These are phyloP conservation scores for Andinoacara biseriatus DNA, from an alignment of 2,113 vertebrate genomes.

Conservation along the genomic window DNA sequence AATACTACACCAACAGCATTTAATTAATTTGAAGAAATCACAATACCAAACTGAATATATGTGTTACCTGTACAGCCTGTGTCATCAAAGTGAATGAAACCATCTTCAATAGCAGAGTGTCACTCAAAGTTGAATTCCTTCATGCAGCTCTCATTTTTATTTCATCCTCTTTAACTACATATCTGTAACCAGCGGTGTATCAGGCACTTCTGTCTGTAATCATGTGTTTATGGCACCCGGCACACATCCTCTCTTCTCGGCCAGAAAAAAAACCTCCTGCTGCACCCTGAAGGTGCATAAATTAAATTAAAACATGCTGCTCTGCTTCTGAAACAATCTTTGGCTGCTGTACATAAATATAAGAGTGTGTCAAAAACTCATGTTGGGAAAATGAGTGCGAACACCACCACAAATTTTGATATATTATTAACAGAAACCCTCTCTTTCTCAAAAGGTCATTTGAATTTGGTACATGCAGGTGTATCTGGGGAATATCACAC, in stretches of 20 bases:
- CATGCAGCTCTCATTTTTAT: background rate
- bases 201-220: background rate
- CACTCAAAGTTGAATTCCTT: background rate
- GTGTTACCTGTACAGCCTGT: background rate
- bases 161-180: background rate
- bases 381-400: background rate
- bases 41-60: background rate
- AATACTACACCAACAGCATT: background rate
- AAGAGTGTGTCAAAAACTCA: background rate
- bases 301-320: background rate
- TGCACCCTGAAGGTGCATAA: background rate
- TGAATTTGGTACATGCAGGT: background rate
- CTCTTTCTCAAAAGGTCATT: background rate
- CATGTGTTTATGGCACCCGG: background rate
- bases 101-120: background rate
- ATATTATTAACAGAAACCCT: background rate
- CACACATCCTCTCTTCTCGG: background rate
- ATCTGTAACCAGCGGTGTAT: background rate
- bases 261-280: background rate
- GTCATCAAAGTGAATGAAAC: background rate
- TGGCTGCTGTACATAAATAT: background rate
- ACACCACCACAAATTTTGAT: background rate
- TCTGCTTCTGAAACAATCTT: conserved; percentile 7
- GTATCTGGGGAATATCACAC: background rate
- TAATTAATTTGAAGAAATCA: background rate